phyloP scores from a whole-genome alignment of 2,113 vertebrate genomes.

The Pseudolaguvia tuberculata region DNA sequence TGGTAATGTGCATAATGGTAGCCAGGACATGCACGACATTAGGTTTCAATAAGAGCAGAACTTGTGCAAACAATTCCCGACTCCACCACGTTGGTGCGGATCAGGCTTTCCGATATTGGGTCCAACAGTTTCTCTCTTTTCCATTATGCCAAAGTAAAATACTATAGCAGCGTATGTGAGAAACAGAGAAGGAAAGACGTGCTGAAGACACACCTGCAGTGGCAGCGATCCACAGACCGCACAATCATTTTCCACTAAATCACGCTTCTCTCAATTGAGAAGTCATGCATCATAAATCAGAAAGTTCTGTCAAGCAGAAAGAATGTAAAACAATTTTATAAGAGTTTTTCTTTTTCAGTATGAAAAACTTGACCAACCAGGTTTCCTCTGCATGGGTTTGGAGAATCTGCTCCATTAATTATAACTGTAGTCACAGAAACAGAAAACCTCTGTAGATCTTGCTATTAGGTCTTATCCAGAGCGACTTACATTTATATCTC shows the following conservation, averaged over 20 bases:
- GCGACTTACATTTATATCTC: no score
- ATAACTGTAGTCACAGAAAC: background rate
- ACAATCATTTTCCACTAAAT: slow-evolving; percentile 29
- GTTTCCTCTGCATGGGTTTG: background rate
- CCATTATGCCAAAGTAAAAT: slow-evolving; percentile 23
- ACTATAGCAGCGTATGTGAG: slow-evolving; percentile 24
- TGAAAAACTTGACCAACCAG: background rate
- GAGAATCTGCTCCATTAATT: background rate
- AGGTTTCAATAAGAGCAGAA: slow-evolving; percentile 47
- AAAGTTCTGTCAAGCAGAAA: slow-evolving; percentile 21
- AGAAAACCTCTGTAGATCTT: background rate
- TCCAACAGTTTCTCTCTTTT: slow-evolving; percentile 49
- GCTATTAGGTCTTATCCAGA: background rate
- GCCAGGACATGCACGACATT: slow-evolving; percentile 50
- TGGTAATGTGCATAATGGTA: slow-evolving; percentile 23
- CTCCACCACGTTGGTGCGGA: slow-evolving; percentile 30
- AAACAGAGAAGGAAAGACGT: slow-evolving; percentile 11
- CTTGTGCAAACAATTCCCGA: slow-evolving; percentile 30
- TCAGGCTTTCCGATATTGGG: slow-evolving; percentile 57
- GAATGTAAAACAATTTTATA: slow-evolving; percentile 12
- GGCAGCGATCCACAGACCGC: slow-evolving; percentile 29
- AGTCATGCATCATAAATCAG: slow-evolving; percentile 30
- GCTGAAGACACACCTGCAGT: slow-evolving; percentile 43
- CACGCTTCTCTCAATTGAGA: background rate
- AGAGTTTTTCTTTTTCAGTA: background rate